Evolutionary conservation across 2,113 vertebrate species (phyloP).

Genomic region (Sturnus vulgaris): DNA sequence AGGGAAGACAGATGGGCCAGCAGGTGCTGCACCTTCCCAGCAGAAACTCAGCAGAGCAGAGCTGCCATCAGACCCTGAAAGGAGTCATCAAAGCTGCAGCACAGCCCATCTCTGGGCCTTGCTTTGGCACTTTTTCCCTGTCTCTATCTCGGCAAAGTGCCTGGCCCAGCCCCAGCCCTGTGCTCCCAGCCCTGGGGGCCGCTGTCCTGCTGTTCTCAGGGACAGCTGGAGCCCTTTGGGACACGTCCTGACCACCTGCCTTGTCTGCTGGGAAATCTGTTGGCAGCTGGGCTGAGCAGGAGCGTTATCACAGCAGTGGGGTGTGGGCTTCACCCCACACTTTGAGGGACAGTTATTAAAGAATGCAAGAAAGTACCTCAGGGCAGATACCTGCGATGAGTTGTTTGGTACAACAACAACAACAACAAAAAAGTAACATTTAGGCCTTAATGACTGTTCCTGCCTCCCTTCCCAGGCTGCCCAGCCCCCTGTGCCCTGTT

Average conservation of each 20-base stretch:
- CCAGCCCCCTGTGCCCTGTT: neutral
- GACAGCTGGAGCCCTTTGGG: neutral
- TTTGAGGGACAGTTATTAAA: neutral
- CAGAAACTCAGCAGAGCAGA: constrained; percentile 19
- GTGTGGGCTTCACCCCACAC: neutral
- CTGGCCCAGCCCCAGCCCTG: neutral
- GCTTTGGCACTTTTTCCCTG: neutral
- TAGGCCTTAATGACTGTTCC: rapidly evolving
- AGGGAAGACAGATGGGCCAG: constrained; percentile 51
- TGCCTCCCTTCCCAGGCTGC: neutral
- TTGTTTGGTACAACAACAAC: rapidly evolving
- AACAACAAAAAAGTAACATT: no score
- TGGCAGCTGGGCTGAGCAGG: neutral
- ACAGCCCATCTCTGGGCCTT: neutral
- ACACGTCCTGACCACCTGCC: neutral
- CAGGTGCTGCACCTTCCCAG: constrained; percentile 35
- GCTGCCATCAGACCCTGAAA: constrained; percentile 45
- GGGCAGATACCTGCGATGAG: neutral
- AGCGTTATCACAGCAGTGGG: neutral
- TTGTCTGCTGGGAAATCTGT: neutral
- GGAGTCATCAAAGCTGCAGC: constrained; percentile 38
- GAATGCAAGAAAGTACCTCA: neutral
- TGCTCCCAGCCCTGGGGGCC: neutral
- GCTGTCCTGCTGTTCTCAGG: rapidly evolving
- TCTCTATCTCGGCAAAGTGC: rapidly evolving